These are phyloP conservation scores for Drosophila anomelani DNA, from an alignment of 2,888 invertebrate genomes.

Conservation along the genomic window DNA sequence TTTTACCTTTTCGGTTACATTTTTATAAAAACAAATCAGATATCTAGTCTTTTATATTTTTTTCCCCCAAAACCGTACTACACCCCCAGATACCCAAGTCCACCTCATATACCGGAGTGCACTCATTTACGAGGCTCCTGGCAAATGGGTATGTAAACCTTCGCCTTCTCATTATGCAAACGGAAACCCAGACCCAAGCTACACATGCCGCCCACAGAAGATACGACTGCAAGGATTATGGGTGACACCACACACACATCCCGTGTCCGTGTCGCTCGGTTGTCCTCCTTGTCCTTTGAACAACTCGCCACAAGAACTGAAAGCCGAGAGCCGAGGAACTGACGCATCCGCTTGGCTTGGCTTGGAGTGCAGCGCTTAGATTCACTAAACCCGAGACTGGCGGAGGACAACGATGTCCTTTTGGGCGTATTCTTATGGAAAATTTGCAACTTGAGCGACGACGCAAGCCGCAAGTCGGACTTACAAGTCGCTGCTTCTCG, in stretches of 20 bases:
- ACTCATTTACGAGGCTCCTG: constrained; percentile 8
- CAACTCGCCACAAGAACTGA: constrained; percentile 29
- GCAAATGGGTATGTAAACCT: constrained; percentile 12
- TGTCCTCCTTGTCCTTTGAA: constrained; percentile 16
- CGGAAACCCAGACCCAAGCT: constrained; percentile 13
- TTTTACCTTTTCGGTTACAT: too few species aligned
- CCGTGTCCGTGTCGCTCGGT: constrained; percentile 20
- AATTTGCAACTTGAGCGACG: constrained; percentile 46
- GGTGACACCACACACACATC: constrained; percentile 6
- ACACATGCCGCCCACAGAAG: constrained; percentile 11
- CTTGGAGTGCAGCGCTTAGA: constrained; percentile 53
- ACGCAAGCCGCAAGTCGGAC: constrained; percentile 6
- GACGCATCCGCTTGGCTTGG: constrained; percentile 48
- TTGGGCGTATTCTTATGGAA: constrained; percentile 50
- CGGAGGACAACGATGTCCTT: constrained; percentile 46
- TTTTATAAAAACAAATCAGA: too few species aligned
- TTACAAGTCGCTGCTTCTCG: not conserved
- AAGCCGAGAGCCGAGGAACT: constrained; percentile 22
- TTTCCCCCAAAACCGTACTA: not conserved
- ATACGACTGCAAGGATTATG: constrained; percentile 18
- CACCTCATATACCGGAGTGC: not conserved
- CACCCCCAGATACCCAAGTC: not conserved
- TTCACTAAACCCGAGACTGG: constrained; percentile 54
- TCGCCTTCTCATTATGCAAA: constrained; percentile 45
- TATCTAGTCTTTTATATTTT: not conserved